Conservation (phyloP, 2,113 vertebrate species). For the Thalassoma bifasciatum region DNA sequence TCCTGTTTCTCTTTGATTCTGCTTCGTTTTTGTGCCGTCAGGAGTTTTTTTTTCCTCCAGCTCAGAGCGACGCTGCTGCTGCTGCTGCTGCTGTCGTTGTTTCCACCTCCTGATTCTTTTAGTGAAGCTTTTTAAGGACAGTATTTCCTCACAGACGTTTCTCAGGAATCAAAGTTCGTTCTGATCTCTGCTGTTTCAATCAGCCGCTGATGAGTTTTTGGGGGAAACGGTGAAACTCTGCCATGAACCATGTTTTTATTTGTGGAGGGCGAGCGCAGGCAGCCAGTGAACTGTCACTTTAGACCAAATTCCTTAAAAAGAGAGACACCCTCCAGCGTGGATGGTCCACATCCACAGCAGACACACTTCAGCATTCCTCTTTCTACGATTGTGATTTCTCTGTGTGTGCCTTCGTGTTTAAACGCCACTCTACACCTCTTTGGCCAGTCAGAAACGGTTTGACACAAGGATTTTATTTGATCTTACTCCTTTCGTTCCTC, state of each 20-base stretch:
- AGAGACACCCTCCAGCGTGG: conserved; percentile 67
- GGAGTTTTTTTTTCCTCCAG: too few species aligned
- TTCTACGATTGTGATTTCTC: conserved; percentile 42
- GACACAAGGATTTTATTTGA: conserved; percentile 60
- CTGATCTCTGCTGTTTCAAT: too few species aligned
- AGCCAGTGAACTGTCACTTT: conserved; percentile 71
- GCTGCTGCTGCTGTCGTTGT: too few species aligned
- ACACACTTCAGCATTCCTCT: conserved; percentile 84
- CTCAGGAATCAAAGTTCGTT: too few species aligned
- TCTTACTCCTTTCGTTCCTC: conserved; percentile 33
- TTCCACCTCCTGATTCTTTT: too few species aligned
- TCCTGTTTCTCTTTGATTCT: too few species aligned
- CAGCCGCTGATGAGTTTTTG: too few species aligned
- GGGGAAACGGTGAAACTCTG: conserved; percentile 41
- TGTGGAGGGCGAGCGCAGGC: conserved; percentile 47
- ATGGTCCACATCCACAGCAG: conserved; percentile 62
- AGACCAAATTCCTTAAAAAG: conserved; percentile 67
- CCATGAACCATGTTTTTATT: conserved; percentile 28
- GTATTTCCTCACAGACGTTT: too few species aligned
- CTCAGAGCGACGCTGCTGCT: too few species aligned
- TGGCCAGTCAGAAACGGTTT: conserved; percentile 72
- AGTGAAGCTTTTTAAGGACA: too few species aligned
- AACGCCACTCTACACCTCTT: conserved; percentile 73
- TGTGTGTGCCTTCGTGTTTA: conserved; percentile 45
- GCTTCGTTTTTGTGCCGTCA: too few species aligned